Percentiles rank a stretch among this genome's conserved stretches.
phyloP scores from a whole-genome alignment of 2,888 invertebrate genomes.

The Metacarcinus magister region DNA sequence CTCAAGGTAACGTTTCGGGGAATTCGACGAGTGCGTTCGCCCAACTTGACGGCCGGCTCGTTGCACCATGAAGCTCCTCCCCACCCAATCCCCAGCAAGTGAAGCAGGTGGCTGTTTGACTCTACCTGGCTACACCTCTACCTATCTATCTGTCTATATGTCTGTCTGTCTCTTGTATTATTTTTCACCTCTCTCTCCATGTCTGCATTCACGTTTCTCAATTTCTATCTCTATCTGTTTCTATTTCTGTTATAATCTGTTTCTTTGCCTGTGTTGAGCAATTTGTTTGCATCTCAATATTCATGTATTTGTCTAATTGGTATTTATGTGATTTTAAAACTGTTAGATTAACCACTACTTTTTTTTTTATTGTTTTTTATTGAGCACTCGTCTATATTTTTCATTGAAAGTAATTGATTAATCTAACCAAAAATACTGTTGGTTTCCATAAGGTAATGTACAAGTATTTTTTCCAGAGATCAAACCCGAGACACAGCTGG shows the following conservation, averaged over 20 bases:
- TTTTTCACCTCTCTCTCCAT: no score
- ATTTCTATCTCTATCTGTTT: not conserved
- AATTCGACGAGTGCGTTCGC: not conserved
- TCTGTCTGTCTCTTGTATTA: not conserved
- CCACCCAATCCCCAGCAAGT: not conserved
- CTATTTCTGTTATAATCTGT: not conserved
- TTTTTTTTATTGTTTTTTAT: no score
- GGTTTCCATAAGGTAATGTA: not conserved
- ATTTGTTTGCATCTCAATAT: no score
- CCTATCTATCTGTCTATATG: not conserved
- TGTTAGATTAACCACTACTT: no score
- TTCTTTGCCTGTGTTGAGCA: no score
- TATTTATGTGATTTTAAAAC: no score
- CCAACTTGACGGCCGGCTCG: not conserved
- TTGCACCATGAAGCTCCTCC: not conserved
- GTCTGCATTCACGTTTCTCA: no score
- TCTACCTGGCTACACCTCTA: no score
- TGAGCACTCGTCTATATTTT: no score
- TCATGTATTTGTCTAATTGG: no score
- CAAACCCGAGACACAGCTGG: slow-evolving; percentile 29
- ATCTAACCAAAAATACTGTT: not conserved
- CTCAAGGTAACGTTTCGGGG: not conserved
- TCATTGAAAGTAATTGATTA: not conserved
- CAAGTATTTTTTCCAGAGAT: not conserved
- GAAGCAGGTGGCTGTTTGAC: not conserved